Evolutionary conservation across 2,113 vertebrate species (phyloP).

Genomic region (Passer montanus): DNA sequence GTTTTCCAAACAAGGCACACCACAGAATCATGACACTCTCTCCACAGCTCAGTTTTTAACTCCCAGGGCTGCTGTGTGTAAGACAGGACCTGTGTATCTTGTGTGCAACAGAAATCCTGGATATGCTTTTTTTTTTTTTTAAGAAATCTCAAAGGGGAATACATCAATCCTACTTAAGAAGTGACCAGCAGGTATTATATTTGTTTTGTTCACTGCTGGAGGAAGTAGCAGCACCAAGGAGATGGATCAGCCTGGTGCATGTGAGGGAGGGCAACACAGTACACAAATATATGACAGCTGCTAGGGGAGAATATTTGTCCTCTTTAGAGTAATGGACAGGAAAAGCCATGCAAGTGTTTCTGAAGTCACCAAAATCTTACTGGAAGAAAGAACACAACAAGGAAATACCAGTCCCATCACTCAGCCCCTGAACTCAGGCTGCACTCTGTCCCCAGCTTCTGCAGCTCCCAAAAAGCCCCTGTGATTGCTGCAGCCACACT

Average conservation of each 20-base stretch:
- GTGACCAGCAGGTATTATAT: not conserved
- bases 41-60: not conserved
- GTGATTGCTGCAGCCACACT: not conserved
- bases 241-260: not conserved
- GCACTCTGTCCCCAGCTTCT: not conserved
- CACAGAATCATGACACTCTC: not conserved
- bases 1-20: not conserved
- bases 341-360: not conserved
- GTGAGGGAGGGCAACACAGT: not conserved
- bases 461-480: not conserved
- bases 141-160: not conserved
- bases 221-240: not conserved
- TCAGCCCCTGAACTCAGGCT: not conserved
- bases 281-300: not conserved
- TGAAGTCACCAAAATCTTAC: not conserved
- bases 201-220: not conserved
- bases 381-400: not conserved
- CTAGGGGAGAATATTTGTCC: not conserved
- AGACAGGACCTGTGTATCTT: fast-evolving
- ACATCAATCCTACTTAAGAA: not conserved
- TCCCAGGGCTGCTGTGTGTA: not conserved
- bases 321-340: not conserved
- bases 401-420: not conserved
- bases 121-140: not conserved
- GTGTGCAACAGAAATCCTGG: not conserved